Evolutionary conservation across 2,888 invertebrate species (phyloP), one percentile per base, ranked within the genome.

Genomic region (Metalampra italica): DNA sequence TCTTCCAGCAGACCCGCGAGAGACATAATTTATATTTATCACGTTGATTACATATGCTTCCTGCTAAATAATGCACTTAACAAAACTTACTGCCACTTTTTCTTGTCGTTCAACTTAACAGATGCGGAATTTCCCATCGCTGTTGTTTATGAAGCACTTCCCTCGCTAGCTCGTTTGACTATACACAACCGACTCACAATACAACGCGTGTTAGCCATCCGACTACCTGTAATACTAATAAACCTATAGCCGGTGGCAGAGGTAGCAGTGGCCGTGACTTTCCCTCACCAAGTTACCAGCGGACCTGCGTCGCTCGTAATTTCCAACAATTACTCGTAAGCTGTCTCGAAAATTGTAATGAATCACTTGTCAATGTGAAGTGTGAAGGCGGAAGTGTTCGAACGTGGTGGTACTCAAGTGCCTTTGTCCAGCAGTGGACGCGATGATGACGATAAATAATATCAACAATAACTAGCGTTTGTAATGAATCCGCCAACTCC

Each of bases 101-200:
- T 75, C 63, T 88, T 86, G 55, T 87, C 88, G 62, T 80, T 84
- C 53, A 82, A 52, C 64, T 87, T 87, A 39, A 86, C 69, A 54
- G 88, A 88, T 59, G 86, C 86, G 1, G 86, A 76, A 64, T 88
- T 89, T 64, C 88, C 88, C 88, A 89, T 89, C 53, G 48, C 49
- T 55, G 8, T 1, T 38, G 30, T 38, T 37, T 45, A 30, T n/a
- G 8, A 9, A 13, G 22, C 45, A 45, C 45, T 45, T 43, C 32
- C 32, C 11, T 8, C 13, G 7, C 12, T 37, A 3, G 37, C 7
- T 37, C 12, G n/a, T 37, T 12, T 5, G 22, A 5, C 22, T 22
- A 22, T 22, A 22, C 2, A 22, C 32, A 32, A 32, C 8, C 32
- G 32, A 7, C 11, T 12, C 37, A 45, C 45, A 39, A 29, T 22